A percentile compares a stretch with the other conserved stretches of the same genome.
phyloP scores from a whole-genome alignment of 2,888 invertebrate genomes.

The Chymomyza amoena region DNA sequence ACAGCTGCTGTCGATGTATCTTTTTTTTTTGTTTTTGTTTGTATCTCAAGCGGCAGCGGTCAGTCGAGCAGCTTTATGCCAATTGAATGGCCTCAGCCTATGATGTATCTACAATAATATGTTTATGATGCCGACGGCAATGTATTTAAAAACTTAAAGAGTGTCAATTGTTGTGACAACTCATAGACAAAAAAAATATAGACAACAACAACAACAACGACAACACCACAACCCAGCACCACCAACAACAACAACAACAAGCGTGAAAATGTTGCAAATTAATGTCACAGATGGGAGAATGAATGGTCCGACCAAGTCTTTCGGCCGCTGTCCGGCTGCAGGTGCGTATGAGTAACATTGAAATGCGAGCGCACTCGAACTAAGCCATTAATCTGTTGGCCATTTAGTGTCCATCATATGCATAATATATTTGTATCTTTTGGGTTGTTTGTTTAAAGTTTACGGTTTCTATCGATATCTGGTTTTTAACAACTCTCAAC shows the following conservation, averaged over 20 bases:
- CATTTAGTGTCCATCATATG: constrained; percentile 65
- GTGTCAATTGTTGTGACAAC: constrained; percentile 73
- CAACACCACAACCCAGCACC: background rate
- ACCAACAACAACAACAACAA: constrained; percentile 18
- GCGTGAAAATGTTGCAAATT: constrained; percentile 70
- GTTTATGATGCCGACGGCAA: background rate
- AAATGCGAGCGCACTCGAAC: constrained; percentile 42
- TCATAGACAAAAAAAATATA: constrained; percentile 25
- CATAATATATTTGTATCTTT: constrained; percentile 19
- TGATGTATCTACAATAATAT: background rate
- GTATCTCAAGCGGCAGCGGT: constrained; percentile 23
- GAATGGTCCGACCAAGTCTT: background rate
- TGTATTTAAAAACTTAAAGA: constrained; percentile 61
- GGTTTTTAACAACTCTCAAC: too few relatives aligned
- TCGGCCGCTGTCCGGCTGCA: constrained; percentile 42
- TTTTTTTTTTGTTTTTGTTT: constrained; percentile 46
- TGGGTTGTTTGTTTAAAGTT: background rate
- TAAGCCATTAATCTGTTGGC: constrained; percentile 64
- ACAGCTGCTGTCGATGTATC: constrained; percentile 71
- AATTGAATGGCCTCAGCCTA: constrained; percentile 16
- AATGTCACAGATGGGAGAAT: constrained; percentile 43
- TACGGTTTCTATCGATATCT: background rate
- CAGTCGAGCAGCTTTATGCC: constrained; percentile 11
- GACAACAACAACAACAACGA: constrained; percentile 12
- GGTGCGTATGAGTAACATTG: constrained; percentile 71